Evolutionary conservation across 1,140 invertebrate species (phyloP).

Genomic region (Apis florea): DNA sequence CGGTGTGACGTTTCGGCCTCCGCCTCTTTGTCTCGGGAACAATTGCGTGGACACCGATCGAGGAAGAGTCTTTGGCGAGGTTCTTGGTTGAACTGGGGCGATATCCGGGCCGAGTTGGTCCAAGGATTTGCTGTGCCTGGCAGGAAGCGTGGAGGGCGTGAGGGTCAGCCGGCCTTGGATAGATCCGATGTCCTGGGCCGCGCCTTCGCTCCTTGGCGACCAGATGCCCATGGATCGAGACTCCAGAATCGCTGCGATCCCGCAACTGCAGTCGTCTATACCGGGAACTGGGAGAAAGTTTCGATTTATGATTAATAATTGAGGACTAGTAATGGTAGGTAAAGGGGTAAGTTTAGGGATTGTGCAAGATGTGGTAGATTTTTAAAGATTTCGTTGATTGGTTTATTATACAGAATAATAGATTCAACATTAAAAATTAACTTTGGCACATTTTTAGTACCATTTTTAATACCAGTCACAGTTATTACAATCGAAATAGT

Average conservation of each 20-base stretch:
- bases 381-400: too few relatives aligned
- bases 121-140: slow-evolving; percentile 89
- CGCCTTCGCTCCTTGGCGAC: slow-evolving; percentile 77
- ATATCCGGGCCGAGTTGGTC: slow-evolving; percentile 84
- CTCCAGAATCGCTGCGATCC: slow-evolving; percentile 80
- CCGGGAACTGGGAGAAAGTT: slow-evolving; percentile 65
- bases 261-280: slow-evolving; percentile 82
- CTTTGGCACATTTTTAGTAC: too few relatives aligned
- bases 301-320: neutral
- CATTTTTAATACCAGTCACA: too few relatives aligned
- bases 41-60: slow-evolving; percentile 77
- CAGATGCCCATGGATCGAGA: slow-evolving; percentile 75
- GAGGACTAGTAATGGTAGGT: too few relatives aligned
- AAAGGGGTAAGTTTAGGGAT: neutral
- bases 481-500: too few relatives aligned
- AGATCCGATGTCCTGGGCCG: slow-evolving; percentile 69
- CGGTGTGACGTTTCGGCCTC: slow-evolving; percentile 65
- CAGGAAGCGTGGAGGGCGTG: slow-evolving; percentile 81
- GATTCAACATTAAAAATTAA: too few relatives aligned
- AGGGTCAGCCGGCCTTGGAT: slow-evolving; percentile 70
- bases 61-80: slow-evolving; percentile 73
- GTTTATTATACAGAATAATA: too few relatives aligned
- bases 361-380: too few relatives aligned
- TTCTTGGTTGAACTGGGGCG: slow-evolving; percentile 65
- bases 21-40: slow-evolving; percentile 67